These are phyloP conservation scores for Radopholus similis DNA, from an alignment of 1,140 invertebrate species.

Conservation along the genomic window DNA sequence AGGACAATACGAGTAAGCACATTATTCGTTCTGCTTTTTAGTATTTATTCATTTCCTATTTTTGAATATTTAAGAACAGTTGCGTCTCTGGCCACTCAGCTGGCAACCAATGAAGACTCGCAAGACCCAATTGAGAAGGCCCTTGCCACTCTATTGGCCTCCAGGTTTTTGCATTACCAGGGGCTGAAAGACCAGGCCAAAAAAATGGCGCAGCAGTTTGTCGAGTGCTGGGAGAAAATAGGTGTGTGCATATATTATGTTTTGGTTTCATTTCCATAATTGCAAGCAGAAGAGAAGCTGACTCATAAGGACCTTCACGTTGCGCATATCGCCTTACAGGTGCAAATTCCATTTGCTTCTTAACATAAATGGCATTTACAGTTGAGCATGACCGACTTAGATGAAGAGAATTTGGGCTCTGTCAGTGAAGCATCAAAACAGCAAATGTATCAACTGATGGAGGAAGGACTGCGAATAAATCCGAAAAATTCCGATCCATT, in stretches of 20 bases:
- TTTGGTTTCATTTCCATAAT: not conserved
- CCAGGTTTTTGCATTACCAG: constrained; percentile 8
- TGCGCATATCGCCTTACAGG: constrained; percentile 10
- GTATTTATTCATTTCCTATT: not conserved
- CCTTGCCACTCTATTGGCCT: not conserved
- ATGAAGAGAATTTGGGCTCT: not conserved
- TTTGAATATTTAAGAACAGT: not conserved
- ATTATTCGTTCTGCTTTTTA: not conserved
- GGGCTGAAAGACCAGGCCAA: not conserved
- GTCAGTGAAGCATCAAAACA: not conserved
- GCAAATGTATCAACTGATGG: not conserved
- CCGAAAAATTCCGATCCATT: constrained; percentile 19
- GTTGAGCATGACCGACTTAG: not conserved
- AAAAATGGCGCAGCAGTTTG: not conserved
- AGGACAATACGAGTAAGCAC: constrained; percentile 1
- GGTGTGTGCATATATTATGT: not conserved
- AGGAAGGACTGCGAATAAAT: constrained; percentile 8
- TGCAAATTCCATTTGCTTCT: not conserved
- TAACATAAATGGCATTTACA: not conserved
- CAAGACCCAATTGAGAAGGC: not conserved
- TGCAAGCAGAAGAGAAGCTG: constrained; percentile 1
- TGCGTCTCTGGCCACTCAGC: not conserved
- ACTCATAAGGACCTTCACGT: constrained; percentile 5
- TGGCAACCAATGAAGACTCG: not conserved
- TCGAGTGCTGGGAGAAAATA: constrained; percentile 1